These are phyloP conservation scores for Folsomia candida DNA, from an alignment of 2,888 invertebrate species.

Conservation along the genomic window DNA sequence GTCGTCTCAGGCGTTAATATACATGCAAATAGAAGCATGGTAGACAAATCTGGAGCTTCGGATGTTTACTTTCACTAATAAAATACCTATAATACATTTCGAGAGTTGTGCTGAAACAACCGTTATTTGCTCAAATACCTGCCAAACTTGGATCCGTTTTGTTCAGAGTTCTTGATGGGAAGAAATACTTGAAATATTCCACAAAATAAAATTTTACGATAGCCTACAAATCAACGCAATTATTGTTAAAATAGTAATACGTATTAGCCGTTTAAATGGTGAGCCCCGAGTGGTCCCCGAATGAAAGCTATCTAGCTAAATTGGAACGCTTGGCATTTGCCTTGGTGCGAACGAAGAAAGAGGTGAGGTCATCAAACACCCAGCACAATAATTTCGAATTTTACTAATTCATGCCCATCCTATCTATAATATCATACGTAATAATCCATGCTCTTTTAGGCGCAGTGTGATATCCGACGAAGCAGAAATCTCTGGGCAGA, in stretches of 20 bases:
- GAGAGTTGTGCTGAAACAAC: too few relatives aligned
- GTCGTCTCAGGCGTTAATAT: too few relatives aligned
- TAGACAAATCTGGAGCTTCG: too few relatives aligned
- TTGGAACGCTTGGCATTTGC: slow-evolving; percentile 50
- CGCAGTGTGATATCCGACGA: slow-evolving; percentile 21
- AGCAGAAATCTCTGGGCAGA: slow-evolving; percentile 42
- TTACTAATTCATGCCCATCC: too few relatives aligned
- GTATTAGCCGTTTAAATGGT: slow-evolving; percentile 27
- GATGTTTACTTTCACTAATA: too few relatives aligned
- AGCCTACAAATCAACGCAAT: background rate
- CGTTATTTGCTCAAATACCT: background rate
- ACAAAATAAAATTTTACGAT: background rate
- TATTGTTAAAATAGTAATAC: background rate
- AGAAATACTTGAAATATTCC: background rate
- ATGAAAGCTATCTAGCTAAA: slow-evolving; percentile 48
- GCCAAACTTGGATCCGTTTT: background rate
- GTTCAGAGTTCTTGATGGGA: too few relatives aligned
- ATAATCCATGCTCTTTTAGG: too few relatives aligned
- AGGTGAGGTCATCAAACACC: slow-evolving; percentile 39
- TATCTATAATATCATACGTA: too few relatives aligned
- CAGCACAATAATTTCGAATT: too few relatives aligned
- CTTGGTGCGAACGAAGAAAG: slow-evolving; percentile 47
- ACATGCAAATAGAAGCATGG: too few relatives aligned
- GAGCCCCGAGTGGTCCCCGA: slow-evolving; percentile 46
- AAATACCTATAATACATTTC: too few relatives aligned